phyloP scores from a whole-genome alignment of 2,797 vertebrate genomes.

The Acrossocheilus fasciatus region DNA sequence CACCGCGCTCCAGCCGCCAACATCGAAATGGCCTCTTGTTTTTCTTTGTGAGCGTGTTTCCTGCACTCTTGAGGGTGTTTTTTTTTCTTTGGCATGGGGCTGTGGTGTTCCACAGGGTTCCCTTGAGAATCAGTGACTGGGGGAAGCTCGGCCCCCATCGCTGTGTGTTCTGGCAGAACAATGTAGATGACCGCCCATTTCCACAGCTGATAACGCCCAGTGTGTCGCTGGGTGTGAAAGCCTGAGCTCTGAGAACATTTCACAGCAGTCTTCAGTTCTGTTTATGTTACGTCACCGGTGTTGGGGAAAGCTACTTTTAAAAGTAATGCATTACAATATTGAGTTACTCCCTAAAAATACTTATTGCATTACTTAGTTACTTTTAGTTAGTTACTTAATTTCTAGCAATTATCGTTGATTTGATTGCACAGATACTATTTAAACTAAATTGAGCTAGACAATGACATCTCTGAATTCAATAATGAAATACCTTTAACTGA shows the following conservation, averaged over 20 bases:
- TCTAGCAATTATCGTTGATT: too few species aligned
- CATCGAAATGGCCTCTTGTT: slow-evolving; percentile 62
- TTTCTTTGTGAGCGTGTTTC: slow-evolving; percentile 71
- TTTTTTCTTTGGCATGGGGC: slow-evolving; percentile 65
- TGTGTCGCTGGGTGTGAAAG: slow-evolving; percentile 64
- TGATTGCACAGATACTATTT: too few species aligned
- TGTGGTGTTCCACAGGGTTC: slow-evolving; percentile 58
- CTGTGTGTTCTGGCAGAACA: slow-evolving; percentile 68
- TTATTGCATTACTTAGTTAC: not conserved
- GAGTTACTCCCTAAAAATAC: not conserved
- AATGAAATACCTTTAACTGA: too few species aligned
- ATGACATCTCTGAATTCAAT: too few species aligned
- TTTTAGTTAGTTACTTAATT: too few species aligned
- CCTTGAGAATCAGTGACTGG: slow-evolving; percentile 44
- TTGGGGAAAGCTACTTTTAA: not conserved
- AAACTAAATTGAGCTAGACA: too few species aligned
- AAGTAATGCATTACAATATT: not conserved
- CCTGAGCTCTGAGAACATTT: slow-evolving; percentile 70
- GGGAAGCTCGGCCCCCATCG: slow-evolving; percentile 46
- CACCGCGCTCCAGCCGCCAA: slow-evolving; percentile 45
- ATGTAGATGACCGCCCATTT: slow-evolving; percentile 74
- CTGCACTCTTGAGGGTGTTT: slow-evolving; percentile 63
- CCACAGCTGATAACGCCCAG: slow-evolving; percentile 75
- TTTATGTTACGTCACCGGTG: slow-evolving; percentile 70
- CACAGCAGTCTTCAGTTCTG: slow-evolving; percentile 64